These are phyloP conservation scores for Istiophorus platypterus DNA, from an alignment of 2,113 vertebrate species.

Conservation along the genomic window DNA sequence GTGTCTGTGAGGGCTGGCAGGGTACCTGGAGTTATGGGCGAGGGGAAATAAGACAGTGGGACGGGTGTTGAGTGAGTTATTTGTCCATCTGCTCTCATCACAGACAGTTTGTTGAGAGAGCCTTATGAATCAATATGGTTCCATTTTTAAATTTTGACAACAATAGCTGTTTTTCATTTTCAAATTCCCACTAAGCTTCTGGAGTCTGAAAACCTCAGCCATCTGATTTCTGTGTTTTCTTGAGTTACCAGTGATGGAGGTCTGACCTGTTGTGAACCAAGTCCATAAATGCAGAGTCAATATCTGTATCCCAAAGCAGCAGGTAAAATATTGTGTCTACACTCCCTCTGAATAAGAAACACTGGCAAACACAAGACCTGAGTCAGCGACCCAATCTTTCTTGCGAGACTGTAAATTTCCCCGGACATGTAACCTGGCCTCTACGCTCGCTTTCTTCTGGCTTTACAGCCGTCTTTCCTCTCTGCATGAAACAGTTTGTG, in stretches of 20 bases:
- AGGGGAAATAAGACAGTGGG: neutral
- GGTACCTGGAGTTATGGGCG: neutral
- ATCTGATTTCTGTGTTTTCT: constrained; percentile 23
- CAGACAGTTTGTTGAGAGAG: neutral
- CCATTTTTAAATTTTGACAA: neutral
- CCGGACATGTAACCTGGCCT: constrained; percentile 34
- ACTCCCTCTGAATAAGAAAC: constrained; percentile 44
- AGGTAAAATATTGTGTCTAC: constrained; percentile 55
- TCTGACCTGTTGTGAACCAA: constrained; percentile 20
- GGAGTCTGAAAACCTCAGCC: neutral
- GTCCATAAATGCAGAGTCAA: constrained; percentile 56
- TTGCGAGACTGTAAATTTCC: constrained; percentile 39
- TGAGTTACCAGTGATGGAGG: constrained; percentile 18
- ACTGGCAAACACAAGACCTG: constrained; percentile 37
- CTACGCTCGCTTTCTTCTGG: constrained; percentile 1
- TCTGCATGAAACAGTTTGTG: constrained; percentile 10
- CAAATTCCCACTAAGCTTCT: neutral
- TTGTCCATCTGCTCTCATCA: neutral
- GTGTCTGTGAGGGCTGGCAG: neutral
- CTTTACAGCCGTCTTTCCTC: constrained; percentile 14
- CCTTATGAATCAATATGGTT: neutral
- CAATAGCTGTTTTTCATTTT: constrained; percentile 1
- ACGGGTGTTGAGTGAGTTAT: neutral
- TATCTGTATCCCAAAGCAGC: constrained; percentile 55
- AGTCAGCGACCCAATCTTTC: constrained; percentile 37